phyloP scores from a whole-genome alignment of 2,888 invertebrate genomes.

The Nebria salina region DNA sequence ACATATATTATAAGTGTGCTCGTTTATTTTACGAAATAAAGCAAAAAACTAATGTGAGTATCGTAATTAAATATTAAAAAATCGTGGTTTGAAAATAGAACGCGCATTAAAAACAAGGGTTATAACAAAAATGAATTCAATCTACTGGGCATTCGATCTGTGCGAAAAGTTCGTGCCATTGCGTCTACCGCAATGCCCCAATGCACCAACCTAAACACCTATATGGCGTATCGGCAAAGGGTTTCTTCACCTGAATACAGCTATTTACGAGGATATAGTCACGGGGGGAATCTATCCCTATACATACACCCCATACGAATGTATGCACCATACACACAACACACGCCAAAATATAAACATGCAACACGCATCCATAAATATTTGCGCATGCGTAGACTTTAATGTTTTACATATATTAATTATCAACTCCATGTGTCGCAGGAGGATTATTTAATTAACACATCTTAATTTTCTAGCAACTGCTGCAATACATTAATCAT shows the following conservation, averaged over 20 bases:
- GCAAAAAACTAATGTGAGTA: too few relatives aligned
- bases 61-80: background rate
- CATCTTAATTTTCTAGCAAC: background rate
- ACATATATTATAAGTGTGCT: too few relatives aligned
- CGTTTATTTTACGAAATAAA: too few relatives aligned
- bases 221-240: background rate
- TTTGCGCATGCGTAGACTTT: background rate
- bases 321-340: background rate
- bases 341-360: background rate
- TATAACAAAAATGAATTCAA: background rate
- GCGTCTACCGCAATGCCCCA: background rate
- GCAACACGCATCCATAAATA: background rate
- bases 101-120: background rate
- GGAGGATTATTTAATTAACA: background rate
- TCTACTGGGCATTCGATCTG: background rate
- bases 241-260: background rate
- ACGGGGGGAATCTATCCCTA: background rate
- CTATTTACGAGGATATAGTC: background rate
- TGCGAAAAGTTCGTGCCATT: background rate
- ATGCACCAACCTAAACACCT: conserved; percentile 1
- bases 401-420: background rate
- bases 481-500: background rate
- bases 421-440: background rate
- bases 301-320: background rate
- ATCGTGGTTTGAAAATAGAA: background rate